Conservation (phyloP, 1,140 invertebrate species). For the Teleopsis dalmanni region DNA sequence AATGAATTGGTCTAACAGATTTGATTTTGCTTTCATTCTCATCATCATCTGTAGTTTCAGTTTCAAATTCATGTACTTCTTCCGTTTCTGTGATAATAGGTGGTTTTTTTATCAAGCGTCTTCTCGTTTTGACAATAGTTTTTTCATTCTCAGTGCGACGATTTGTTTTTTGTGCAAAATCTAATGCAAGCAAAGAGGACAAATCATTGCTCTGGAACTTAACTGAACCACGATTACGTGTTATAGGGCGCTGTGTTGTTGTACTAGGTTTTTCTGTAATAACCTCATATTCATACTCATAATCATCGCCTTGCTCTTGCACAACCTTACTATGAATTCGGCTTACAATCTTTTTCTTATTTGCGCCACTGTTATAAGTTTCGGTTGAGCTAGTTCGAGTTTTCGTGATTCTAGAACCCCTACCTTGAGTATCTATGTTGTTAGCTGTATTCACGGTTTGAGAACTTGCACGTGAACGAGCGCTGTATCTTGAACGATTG, state of each 20-base stretch:
- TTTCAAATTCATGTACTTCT: slow-evolving; percentile 23
- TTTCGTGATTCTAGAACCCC: not conserved
- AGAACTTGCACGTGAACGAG: not conserved
- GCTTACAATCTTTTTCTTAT: slow-evolving; percentile 24
- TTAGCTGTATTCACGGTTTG: not conserved
- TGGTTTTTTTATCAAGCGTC: slow-evolving; percentile 28
- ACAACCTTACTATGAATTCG: slow-evolving; percentile 29
- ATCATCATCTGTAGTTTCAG: slow-evolving; percentile 18
- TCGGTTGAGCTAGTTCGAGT: slow-evolving; percentile 28
- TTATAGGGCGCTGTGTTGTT: slow-evolving; percentile 21
- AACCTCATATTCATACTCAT: slow-evolving; percentile 31
- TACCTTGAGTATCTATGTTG: not conserved
- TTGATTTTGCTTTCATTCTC: slow-evolving; percentile 8
- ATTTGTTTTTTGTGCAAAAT: slow-evolving; percentile 20
- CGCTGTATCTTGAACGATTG: not conserved
- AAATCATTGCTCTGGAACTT: slow-evolving; percentile 34
- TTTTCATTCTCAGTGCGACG: slow-evolving; percentile 10
- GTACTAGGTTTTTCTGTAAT: slow-evolving; percentile 12
- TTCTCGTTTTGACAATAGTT: slow-evolving; percentile 19
- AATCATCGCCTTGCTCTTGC: slow-evolving; percentile 27
- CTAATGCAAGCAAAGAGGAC: slow-evolving; percentile 31
- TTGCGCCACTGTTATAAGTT: slow-evolving; percentile 15
- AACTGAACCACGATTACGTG: slow-evolving; percentile 28
- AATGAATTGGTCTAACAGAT: slow-evolving; percentile 1
- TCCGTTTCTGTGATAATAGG: slow-evolving; percentile 27